Evolutionary conservation across 2,113 vertebrate genomes (phyloP).

Genomic region (Oryzias javanicus): DNA sequence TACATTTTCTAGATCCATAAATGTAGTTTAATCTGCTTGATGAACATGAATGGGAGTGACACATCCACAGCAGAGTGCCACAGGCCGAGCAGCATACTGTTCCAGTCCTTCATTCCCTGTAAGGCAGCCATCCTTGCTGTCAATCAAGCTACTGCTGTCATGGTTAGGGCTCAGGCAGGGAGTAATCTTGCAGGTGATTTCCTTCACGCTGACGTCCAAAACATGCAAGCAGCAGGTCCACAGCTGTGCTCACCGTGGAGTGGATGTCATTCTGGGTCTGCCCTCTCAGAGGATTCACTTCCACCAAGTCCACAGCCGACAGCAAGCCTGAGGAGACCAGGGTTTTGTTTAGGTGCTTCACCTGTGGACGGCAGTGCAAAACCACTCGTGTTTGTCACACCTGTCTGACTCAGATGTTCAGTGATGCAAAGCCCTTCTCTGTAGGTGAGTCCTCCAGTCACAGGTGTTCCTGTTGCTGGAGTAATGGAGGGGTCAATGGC

Average conservation of each 20-base stretch:
- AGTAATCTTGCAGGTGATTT: slow-evolving; percentile 50
- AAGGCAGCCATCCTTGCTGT: background rate
- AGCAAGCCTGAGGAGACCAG: slow-evolving; percentile 62
- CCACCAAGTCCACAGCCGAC: slow-evolving; percentile 77
- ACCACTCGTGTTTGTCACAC: slow-evolving; percentile 3
- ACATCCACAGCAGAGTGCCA: too few species aligned
- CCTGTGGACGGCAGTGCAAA: background rate
- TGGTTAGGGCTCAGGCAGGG: slow-evolving; percentile 37
- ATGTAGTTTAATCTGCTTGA: too few species aligned
- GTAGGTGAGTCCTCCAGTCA: slow-evolving; percentile 75
- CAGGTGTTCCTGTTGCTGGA: slow-evolving; percentile 79
- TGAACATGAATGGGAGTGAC: too few species aligned
- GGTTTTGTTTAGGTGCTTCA: background rate
- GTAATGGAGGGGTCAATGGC: slow-evolving; percentile 77
- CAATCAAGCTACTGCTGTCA: too few species aligned
- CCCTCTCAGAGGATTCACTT: slow-evolving; percentile 73
- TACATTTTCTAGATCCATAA: too few species aligned
- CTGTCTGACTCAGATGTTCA: slow-evolving; percentile 73
- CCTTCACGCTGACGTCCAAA: slow-evolving; percentile 70
- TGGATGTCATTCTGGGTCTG: slow-evolving; percentile 43
- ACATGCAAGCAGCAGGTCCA: slow-evolving; percentile 69
- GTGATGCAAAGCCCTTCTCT: slow-evolving; percentile 77
- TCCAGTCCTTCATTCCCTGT: too few species aligned
- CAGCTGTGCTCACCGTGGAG: slow-evolving; percentile 62
- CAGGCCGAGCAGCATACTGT: too few species aligned